Base-by-base conservation (phyloP, 2,888 invertebrate genomes). In the Sepioteuthis lessoniana region DNA sequence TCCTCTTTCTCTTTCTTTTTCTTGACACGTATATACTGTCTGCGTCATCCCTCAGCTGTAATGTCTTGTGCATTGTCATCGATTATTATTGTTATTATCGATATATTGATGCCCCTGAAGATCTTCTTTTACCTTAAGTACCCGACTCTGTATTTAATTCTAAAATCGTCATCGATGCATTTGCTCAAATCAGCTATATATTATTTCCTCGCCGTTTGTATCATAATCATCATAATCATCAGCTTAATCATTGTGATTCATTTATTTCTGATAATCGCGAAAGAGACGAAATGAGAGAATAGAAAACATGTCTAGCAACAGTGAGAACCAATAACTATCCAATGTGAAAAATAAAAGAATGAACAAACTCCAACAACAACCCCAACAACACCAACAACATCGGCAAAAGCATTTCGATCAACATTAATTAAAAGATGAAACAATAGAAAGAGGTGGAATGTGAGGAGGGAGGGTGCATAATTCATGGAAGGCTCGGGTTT, bases 401-500 rank as follows among this genome's bases (percentile, higher is more conserved):
- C 3, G 19, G 55, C 21, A 35, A 76, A 76, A 35, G n/a, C 76
- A 76, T n/a, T 76, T 76, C 76, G 76, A 76, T 76, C 76, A 76
- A 76, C 76, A 76, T 76, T 76, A 76, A 76, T 76, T 76, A 76
- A 76, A 76, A 76, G 76, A 76, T 76, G 76, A 76, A 76, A 76
- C 76, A 76, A 76, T 76, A 76, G n/a, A 76, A 55, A 35, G n/a
- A 76, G n/a, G 76, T 16, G 35, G 35, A n/a, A 76, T 35, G 76
- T 16, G 76, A 4, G 76, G n/a, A 19, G 76, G 13, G 35, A 16
- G 76, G 76, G n/a, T n/a, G n/a, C n/a, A 35, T 76, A 10, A n/a
- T 76, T 76, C 76, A 35, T 13, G 16, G 35, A 76, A 76, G 4
- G 76, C 16, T 19, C 76, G n/a, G 76, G n/a, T 76, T 76, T 76